phyloP scores from a whole-genome alignment of 2,113 vertebrate genomes.

The Channa argus region DNA sequence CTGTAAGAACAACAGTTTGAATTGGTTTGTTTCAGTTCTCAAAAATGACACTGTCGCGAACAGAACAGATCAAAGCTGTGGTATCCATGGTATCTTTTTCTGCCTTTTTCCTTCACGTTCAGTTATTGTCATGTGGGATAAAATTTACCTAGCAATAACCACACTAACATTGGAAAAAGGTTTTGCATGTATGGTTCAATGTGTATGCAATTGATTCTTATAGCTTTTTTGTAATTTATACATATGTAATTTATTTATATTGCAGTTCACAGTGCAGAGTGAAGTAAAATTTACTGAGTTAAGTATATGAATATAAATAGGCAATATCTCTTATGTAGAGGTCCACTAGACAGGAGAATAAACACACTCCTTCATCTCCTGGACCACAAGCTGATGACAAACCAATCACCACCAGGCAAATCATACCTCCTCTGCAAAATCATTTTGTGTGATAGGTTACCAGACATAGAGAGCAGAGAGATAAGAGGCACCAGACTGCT shows the following conservation, averaged over 20 bases:
- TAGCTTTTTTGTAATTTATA: background rate
- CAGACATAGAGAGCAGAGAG: constrained; percentile 31
- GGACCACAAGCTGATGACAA: constrained; percentile 50
- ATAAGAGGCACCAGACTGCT: constrained; percentile 56
- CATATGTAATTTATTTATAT: constrained; percentile 1
- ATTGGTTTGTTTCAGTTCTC: constrained; percentile 63
- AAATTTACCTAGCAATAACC: constrained; percentile 47
- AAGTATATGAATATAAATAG: constrained; percentile 55
- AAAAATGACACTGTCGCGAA: constrained; percentile 70
- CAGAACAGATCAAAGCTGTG: constrained; percentile 74
- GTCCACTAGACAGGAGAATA: constrained; percentile 56
- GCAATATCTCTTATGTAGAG: constrained; percentile 68
- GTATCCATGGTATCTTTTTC: constrained; percentile 71
- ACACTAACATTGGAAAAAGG: constrained; percentile 42
- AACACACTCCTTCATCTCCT: constrained; percentile 49
- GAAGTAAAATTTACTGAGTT: constrained; percentile 12
- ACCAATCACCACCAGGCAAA: constrained; percentile 55
- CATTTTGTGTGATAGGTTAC: constrained; percentile 56
- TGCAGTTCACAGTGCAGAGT: constrained; percentile 11
- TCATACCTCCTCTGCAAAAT: constrained; percentile 48
- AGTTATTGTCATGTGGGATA: constrained; percentile 69
- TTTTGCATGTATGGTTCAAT: constrained; percentile 47
- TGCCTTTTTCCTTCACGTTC: constrained; percentile 61
- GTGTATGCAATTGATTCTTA: no score
- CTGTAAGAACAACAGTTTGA: constrained; percentile 25